These are phyloP conservation scores for Buphagus erythrorhynchus DNA, from an alignment of 2,797 vertebrate genomes.

Conservation along the genomic window DNA sequence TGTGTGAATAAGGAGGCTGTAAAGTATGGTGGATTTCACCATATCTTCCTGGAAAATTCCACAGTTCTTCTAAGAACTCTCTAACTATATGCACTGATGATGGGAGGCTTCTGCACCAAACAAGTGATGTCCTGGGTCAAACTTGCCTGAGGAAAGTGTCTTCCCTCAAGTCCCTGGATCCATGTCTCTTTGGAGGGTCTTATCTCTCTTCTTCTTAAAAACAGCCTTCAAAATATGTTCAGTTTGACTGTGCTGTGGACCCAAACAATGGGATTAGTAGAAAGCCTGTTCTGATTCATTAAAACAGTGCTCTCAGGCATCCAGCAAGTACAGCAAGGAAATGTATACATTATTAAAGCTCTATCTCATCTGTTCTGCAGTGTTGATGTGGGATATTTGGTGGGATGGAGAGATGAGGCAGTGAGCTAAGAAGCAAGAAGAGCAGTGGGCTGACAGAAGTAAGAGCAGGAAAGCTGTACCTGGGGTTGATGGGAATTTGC, in stretches of 20 bases:
- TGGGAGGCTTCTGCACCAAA: background rate
- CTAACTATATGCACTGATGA: background rate
- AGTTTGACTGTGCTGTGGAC: background rate
- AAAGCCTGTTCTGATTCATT: background rate
- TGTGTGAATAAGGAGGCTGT: background rate
- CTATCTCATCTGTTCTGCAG: background rate
- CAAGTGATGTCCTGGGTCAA: background rate
- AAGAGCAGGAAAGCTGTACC: background rate
- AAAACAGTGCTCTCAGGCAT: conserved; percentile 21
- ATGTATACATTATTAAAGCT: background rate
- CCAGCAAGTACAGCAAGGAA: background rate
- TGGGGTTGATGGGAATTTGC: background rate
- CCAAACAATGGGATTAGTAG: background rate
- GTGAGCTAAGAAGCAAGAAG: background rate
- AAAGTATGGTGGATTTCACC: background rate
- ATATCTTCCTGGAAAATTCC: background rate
- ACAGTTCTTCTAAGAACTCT: background rate
- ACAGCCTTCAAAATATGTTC: background rate
- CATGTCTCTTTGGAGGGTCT: background rate
- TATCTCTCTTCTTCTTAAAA: background rate
- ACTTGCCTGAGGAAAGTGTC: background rate
- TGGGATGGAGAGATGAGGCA: background rate
- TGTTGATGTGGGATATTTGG: background rate
- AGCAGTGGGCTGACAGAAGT: background rate
- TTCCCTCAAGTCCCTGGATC: background rate